Base-by-base conservation (phyloP, 1,140 invertebrate species). In the Metaphire vulgaris region DNA sequence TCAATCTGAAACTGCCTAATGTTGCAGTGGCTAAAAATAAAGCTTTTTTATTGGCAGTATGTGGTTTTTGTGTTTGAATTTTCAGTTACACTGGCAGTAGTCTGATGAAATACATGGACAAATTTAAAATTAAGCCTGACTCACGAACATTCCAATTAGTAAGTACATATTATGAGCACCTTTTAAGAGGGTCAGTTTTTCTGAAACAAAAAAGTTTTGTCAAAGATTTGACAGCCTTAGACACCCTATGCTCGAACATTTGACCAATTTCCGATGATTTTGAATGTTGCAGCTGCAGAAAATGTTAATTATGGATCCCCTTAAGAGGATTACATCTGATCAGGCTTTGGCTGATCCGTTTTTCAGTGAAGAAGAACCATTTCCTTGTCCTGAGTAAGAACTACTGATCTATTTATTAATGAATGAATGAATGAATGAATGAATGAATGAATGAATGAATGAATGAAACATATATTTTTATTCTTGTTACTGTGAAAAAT, bases 301-400 rank as follows among this genome's bases (percentile, higher is more conserved):
- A 84, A 86, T 99, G 70, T 86, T 99, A 66, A 90, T 97, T 70
- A 99, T 99, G 96, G 97, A 99, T 88, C 98, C 98, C 2, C 97
- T 94, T 75, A 97, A 97, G 87, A 88, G 98, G 82, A 97, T 99
- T 29, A 98, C 97, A 33, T 98, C 97, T 0, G 95, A 98, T 87
- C 91, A 94, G 85, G 96, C 98, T 32, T 97, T 99, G 95, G 93
- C 96, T 86, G 97, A 99, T 89, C 90, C 93, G 14, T 99, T 99
- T 83, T 99, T 99, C 83, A 90, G 91, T 82, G 97, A 99, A 87
- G 97, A 99, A 56, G n/a, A 34, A 31, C 31, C 31, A 72, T 72
- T n/a, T 32, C 21, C 29, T 30, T 70, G 16, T 30, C 31, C 26
- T 74, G 15, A 72, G 56, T 64, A 34, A n/a, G n/a, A n/a, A n/a